Conservation (phyloP, 2,113 vertebrate species). For the Daphoenositta chrysoptera region DNA sequence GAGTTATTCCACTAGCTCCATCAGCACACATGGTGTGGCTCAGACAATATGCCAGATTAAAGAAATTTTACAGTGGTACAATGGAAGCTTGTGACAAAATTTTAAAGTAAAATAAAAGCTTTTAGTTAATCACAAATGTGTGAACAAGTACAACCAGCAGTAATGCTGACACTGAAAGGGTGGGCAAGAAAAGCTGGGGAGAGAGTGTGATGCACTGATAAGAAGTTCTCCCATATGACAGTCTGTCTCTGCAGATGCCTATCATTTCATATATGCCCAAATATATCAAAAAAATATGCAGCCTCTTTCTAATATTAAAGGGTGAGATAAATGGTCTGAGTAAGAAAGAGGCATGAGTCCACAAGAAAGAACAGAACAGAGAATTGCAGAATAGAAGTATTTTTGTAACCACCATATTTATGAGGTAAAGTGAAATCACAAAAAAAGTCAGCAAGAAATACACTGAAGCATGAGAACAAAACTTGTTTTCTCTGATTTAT, state of each 20-base stretch:
- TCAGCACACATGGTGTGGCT: not conserved
- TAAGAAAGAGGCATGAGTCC: not conserved
- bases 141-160: not conserved
- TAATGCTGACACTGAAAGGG: not conserved
- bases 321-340: not conserved
- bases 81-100: not conserved
- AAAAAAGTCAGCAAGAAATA: not conserved
- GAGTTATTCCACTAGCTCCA: not conserved
- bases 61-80: not conserved
- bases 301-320: not conserved
- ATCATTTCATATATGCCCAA: not conserved
- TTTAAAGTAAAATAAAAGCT: not conserved
- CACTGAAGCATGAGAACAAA: not conserved
- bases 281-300: not conserved
- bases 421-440: not conserved
- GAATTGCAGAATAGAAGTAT: not conserved
- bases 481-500: not conserved
- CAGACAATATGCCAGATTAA: not conserved
- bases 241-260: not conserved
- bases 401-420: not conserved
- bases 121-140: not conserved
- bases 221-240: not conserved
- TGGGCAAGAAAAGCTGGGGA: not conserved
- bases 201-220: rapidly evolving
- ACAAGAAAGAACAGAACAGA: not conserved